Evolutionary conservation across 1,140 invertebrate genomes (phyloP), one percentile per base, ranked within the genome.

Genomic region (Heliothis subflexa): DNA sequence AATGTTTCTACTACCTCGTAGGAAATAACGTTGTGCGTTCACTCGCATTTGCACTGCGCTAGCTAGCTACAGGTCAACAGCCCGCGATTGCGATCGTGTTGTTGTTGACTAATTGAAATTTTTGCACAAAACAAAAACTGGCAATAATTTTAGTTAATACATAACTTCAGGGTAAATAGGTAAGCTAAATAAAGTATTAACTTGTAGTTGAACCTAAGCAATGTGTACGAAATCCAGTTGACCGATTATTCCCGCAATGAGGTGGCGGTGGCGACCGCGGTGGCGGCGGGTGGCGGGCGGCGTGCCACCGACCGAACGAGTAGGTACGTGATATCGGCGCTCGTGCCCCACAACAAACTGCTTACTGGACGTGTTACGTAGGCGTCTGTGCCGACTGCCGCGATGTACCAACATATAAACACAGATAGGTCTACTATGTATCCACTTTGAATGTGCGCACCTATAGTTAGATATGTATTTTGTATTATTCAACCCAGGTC

Each of bases 301-400:
- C 87, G 85, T 89, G 91, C 93, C 89, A 93, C 92, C 92, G 90
- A 93, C 91, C 92, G 88, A 93, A 91, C 88, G 87, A 91, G 90
- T 82, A 79, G 81, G 81, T 93, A 93, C 91, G 91, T 93, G 92
- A 93, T 93, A 94, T 92, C 92, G 90, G 91, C 89, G 90, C 92
- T 91, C 91, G 92, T 94, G 91, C 89, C 91, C 89, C 93, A 94
- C 91, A 94, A 93, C 92, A 93, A 94, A 94, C 90, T 93, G 91
- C 91, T 93, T 94, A 93, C 91, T 94, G 93, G 91, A 94, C 92
- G 91, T 92, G 91, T 93, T 93, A 94, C 90, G 91, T 94, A 93
- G 91, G 92, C 92, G 91, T 89, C 85, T 91, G 88, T 92, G 89
- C 66, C 66, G 66, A 70, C 66, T 70, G 47, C 87, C 81, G 88